Evolutionary conservation across 53 echinoderm and acorn worm genomes (phyloP).

Genomic region (Holothuria leucospilota): DNA sequence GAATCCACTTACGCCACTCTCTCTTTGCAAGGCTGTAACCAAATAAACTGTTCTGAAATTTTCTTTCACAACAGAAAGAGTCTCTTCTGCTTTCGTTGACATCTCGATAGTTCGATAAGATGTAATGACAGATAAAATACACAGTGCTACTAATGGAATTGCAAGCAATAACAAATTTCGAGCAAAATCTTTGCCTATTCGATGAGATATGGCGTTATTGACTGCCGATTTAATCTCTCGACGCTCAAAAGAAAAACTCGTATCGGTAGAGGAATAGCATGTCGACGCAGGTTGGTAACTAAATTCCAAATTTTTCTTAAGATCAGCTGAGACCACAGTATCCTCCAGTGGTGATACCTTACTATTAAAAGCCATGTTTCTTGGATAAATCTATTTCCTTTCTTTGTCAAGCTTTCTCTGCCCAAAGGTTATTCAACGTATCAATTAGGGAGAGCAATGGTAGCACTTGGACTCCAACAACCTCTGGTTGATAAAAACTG

Average conservation of each 20-base stretch:
- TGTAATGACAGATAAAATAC: not conserved
- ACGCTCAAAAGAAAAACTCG: conserved; percentile 23
- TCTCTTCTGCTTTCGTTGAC: not conserved
- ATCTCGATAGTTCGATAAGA: conserved; percentile 18
- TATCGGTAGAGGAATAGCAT: not conserved
- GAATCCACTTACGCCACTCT: conserved; percentile 55
- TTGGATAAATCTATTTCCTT: no score
- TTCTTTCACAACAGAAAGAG: not conserved
- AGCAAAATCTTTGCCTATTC: conserved; percentile 12
- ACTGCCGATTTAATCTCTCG: conserved; percentile 10
- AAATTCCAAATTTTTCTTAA: no score
- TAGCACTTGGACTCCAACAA: no score
- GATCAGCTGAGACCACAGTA: no score
- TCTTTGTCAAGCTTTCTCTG: no score
- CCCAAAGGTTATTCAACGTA: no score
- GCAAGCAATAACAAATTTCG: conserved; percentile 14
- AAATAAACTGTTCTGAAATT: conserved; percentile 13
- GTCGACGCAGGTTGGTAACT: no score
- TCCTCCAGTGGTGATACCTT: no score
- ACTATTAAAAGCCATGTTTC: no score
- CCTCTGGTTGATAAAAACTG: no score
- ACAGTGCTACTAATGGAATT: not conserved
- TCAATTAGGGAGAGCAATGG: no score
- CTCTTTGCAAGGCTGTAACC: conserved; percentile 43
- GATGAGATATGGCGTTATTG: not conserved